Evolutionary conservation across 2,113 vertebrate species (phyloP), one percentile per base, ranked within the genome.

Genomic region (Myodes glareolus): DNA sequence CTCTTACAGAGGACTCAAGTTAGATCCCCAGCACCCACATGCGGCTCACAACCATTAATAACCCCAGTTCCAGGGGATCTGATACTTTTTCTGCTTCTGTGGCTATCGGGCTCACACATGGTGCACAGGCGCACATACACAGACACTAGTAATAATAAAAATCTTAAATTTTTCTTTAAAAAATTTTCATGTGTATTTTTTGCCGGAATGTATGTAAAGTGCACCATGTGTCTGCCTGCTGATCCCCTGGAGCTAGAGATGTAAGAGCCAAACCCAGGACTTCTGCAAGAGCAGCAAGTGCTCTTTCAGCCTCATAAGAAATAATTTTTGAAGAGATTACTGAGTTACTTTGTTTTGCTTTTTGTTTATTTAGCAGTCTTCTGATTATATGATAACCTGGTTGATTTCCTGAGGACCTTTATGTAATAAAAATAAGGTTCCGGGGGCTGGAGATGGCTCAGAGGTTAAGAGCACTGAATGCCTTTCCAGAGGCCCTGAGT

Each of bases 331-430:
- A 77, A 29, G n/a, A 29, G 42, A 92, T 70, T 75, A 96, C 68
- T 63, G 47, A 70, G 58, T 92, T 95, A 47, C 36, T 94, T 94
- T 80, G 21, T 72, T 95, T 93, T 73, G 5, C 50, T 85, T 91
- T 87, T 65, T 77, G 11, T 72, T 93, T 11, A 31, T 0, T 89
- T 82, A 61, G 73, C 55, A 73, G 78, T 3, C 63, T 82, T 70
- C 42, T 84, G 75, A 86, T 76, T 87, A 39, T 80, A 52, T 91
- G 65, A 14, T 78, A 89, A 78, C 84, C 63, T 68, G 63, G 42
- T 94, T 75, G 55, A 25, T 94, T 96, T 91, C 50, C 50, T 92
- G 73, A 70, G 39, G 47, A 67, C 63, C 45, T 92, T 88, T 92
- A 76, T 90, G 73, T 76, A 76, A 76, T 27, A 76, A 45, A 72